Conservation (phyloP, 2,888 invertebrate species). For the Cantharis rustica region DNA sequence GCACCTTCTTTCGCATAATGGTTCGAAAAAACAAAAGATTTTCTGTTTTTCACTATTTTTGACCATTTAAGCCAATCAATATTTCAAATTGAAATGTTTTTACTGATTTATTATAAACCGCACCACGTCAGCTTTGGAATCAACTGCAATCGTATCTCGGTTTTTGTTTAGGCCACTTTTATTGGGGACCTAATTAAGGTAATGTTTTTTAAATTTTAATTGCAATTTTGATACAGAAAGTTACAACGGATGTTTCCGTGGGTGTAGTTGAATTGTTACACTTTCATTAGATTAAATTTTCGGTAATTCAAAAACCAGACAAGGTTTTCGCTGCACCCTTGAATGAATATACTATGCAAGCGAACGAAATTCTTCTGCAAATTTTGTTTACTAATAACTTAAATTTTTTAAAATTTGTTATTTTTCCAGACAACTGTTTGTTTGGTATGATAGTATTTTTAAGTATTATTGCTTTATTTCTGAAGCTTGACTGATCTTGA, state of each 20-base stretch:
- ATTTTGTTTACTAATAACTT: neutral
- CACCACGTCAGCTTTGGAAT: too few species aligned
- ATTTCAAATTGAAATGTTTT: too few species aligned
- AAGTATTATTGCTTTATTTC: neutral
- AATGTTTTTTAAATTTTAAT: neutral
- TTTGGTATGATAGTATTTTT: neutral
- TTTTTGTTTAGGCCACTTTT: neutral
- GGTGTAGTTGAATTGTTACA: neutral
- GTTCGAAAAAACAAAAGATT: too few species aligned
- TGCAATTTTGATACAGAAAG: neutral
- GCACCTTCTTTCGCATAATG: too few species aligned
- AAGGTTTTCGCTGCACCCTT: neutral
- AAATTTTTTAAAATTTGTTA: neutral
- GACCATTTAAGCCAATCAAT: too few species aligned
- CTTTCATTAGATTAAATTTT: neutral
- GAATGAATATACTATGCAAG: neutral
- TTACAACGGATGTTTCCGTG: neutral
- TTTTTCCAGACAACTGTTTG: neutral
- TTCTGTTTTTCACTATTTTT: too few species aligned
- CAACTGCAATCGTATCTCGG: neutral
- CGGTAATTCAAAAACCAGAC: neutral
- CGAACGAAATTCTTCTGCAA: neutral
- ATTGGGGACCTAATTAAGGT: neutral
- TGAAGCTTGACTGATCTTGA: constrained; percentile 13
- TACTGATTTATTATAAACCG: too few species aligned